These are phyloP conservation scores for Fissipunctia ypsillon DNA, from an alignment of 2,888 invertebrate genomes.

Conservation along the genomic window DNA sequence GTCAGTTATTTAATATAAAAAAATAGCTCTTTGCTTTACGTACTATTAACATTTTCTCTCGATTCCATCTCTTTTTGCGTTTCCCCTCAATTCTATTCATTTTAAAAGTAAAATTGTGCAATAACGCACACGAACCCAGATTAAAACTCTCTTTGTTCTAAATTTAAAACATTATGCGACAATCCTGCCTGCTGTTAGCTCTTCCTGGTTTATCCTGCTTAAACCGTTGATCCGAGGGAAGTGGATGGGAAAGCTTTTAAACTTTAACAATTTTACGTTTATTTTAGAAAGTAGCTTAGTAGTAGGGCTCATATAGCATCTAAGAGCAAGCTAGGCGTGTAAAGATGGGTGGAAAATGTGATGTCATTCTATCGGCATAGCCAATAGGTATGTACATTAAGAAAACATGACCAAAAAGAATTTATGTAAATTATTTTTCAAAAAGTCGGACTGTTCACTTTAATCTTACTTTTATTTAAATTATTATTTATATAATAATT, in stretches of 20 bases:
- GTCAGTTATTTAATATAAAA: no score
- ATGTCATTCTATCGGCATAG: neutral
- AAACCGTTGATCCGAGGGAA: constrained; percentile 35
- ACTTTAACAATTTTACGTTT: constrained; percentile 39
- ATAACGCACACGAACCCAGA: neutral
- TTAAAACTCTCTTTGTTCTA: constrained; percentile 27
- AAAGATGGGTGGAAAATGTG: neutral
- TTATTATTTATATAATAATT: no score
- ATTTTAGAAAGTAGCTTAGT: constrained; percentile 23
- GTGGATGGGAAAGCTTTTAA: constrained; percentile 57
- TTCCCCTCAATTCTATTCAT: neutral
- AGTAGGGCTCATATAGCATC: neutral
- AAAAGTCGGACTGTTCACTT: neutral
- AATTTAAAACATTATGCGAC: constrained; percentile 21
- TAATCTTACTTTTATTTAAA: neutral
- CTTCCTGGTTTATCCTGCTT: constrained; percentile 33
- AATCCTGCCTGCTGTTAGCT: constrained; percentile 12
- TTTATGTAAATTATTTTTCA: no score
- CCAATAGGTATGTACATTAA: neutral
- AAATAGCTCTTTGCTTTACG: neutral
- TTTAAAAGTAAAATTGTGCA: neutral
- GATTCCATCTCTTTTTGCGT: neutral
- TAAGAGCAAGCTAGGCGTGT: neutral
- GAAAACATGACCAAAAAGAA: neutral
- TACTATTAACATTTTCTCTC: neutral